Conservation (phyloP, 2,113 vertebrate species). For the Rhinopomastus cyanomelas region DNA sequence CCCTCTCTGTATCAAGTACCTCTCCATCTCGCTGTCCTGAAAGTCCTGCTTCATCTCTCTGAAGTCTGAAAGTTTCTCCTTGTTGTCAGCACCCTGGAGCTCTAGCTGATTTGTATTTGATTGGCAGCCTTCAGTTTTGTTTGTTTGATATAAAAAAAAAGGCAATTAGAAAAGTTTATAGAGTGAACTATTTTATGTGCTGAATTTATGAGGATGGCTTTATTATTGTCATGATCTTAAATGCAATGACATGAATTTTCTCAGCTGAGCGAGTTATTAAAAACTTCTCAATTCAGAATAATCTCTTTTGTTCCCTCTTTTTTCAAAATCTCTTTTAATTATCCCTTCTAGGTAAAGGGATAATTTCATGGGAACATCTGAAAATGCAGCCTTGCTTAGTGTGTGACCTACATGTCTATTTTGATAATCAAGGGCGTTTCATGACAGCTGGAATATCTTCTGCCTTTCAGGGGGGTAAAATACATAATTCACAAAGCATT, state of each 20-base stretch:
- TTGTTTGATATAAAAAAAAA: background rate
- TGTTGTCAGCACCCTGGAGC: background rate
- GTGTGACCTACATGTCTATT: conserved; percentile 1
- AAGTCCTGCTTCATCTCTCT: background rate
- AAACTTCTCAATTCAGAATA: conserved; percentile 21
- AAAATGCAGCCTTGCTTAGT: background rate
- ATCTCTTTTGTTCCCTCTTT: background rate
- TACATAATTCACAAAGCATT: conserved; percentile 12
- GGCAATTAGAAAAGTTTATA: conserved; percentile 15
- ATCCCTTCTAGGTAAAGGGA: conserved; percentile 50
- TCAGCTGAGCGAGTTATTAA: conserved; percentile 4
- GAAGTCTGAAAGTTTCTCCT: background rate
- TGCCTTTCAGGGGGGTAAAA: conserved; percentile 10
- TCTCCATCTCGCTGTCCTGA: background rate
- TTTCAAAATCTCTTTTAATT: conserved; percentile 48
- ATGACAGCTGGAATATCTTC: background rate
- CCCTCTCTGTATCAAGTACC: background rate
- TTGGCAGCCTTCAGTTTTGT: background rate
- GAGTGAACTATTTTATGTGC: conserved; percentile 39
- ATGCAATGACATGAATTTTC: conserved; percentile 11
- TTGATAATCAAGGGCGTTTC: background rate
- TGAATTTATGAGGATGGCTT: conserved; percentile 43
- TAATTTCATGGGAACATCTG: conserved; percentile 31
- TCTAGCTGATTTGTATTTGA: conserved; percentile 7
- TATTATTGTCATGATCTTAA: conserved; percentile 37